Conservation (phyloP, 1,140 invertebrate species). For the Schlechtendalia chinensis region DNA sequence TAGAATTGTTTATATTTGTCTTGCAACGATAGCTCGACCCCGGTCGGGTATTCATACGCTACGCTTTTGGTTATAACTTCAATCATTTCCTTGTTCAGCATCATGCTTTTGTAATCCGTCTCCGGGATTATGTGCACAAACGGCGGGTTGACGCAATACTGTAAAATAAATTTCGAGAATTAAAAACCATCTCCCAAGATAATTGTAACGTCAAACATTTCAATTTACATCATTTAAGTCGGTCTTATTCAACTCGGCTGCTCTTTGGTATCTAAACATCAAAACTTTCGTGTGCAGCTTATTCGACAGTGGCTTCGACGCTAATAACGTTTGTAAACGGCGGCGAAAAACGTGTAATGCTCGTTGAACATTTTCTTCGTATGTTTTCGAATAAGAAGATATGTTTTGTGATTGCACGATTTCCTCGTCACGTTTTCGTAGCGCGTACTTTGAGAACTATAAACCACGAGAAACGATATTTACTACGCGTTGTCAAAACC, state of each 20-base stretch:
- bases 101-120: not conserved
- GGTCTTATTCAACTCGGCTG: not conserved
- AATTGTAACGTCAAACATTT: not conserved
- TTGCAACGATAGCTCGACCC: not conserved
- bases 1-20: slow-evolving; percentile 7
- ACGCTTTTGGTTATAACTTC: not conserved
- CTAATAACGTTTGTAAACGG: not conserved
- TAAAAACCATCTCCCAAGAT: not conserved
- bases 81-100: not conserved
- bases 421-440: not conserved
- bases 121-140: not conserved
- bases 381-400: no score
- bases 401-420: no score
- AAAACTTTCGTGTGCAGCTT: not conserved
- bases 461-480: no score
- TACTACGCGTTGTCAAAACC: no score
- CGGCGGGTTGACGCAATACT: not conserved
- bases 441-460: no score
- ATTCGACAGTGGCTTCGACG: not conserved
- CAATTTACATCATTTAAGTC: not conserved
- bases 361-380: no score
- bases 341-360: not conserved
- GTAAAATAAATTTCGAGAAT: not conserved
- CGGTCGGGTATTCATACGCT: not conserved
- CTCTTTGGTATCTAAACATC: not conserved